Evolutionary conservation across 1,140 invertebrate species (phyloP), one percentile per base, ranked within the genome.

Genomic region (Drosophila erecta): DNA sequence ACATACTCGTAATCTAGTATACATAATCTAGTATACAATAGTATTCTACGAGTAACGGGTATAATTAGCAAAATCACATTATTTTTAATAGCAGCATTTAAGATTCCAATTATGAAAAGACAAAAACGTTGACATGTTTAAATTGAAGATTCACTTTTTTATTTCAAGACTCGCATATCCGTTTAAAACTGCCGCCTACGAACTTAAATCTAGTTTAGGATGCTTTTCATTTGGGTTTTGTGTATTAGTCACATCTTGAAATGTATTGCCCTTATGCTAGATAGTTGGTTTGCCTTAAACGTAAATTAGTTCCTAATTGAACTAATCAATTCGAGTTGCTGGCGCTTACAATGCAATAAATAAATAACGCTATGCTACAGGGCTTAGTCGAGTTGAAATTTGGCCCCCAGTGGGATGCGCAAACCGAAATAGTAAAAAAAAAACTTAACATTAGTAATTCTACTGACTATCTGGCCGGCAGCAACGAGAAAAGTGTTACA

Each of bases 401-500:
- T 27, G 15, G 22, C 22, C 44, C 44, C 44, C 30, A 17, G 30
- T 30, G 46, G 57, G 40, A 33, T 30, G 20, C 35, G 20, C 40
- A 44, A 15, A 56, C 33, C 27, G 20, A 15, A 15, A 56, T 17
- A 30, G 12, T 22, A 33, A 46, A 53, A 27, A 30, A 17, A 56
- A 46, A 22, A 69, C 30, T 56, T 33, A 33, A 46, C 69, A 47
- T 20, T 38, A 69, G 40, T 57, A 49, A 49, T 6, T 33, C 66
- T 70, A 70, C 51, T 70, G 66, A 70, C 66, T 70, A 70, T 70
- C 64, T 41, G 51, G 66, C 64, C 64, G 62, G 43, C n/a, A 44
- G n/a, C 12, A 46, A 57, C 55, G 33, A 33, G 11, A 43, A 43
- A 43, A 27, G n/a, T 40, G 11, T 24, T 12, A 5, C 24, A 30